These are phyloP conservation scores for Macrotis lagotis DNA, from an alignment of 2,113 vertebrate genomes.

Conservation along the genomic window DNA sequence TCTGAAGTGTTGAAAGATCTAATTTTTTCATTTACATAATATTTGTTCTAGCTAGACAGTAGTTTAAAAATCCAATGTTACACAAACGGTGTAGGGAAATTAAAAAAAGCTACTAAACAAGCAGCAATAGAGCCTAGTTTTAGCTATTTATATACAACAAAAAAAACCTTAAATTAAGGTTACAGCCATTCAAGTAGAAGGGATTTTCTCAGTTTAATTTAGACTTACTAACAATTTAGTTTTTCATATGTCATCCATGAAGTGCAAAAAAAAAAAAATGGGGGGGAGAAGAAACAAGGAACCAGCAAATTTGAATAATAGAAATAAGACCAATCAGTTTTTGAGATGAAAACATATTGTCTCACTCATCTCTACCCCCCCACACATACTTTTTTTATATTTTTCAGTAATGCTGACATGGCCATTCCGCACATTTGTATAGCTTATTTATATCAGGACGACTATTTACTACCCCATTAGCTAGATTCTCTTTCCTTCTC, in stretches of 20 bases:
- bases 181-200: conserved; percentile 70
- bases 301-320: conserved; percentile 9
- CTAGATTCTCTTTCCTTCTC: background rate
- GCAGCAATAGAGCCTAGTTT: conserved; percentile 60
- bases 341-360: conserved; percentile 31
- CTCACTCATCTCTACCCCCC: background rate
- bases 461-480: background rate
- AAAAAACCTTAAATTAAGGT: conserved; percentile 68
- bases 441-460: background rate
- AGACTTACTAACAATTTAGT: conserved; percentile 48
- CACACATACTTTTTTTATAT: background rate
- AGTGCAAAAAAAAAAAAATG: conserved; percentile 28
- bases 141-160: conserved; percentile 64
- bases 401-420: background rate
- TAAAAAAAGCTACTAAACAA: conserved; percentile 71
- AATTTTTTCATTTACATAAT: conserved; percentile 81
- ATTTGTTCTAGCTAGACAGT: conserved; percentile 76
- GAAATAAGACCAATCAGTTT: background rate
- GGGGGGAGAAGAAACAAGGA: background rate
- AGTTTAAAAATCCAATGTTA: conserved; percentile 73
- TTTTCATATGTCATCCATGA: conserved; percentile 56
- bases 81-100: conserved; percentile 64
- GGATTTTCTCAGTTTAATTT: conserved; percentile 71
- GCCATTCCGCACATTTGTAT: conserved; percentile 15
- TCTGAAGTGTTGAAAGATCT: conserved; percentile 74